Evolutionary conservation across 2,888 invertebrate genomes (phyloP).

Genomic region (Andrena bucephala): DNA sequence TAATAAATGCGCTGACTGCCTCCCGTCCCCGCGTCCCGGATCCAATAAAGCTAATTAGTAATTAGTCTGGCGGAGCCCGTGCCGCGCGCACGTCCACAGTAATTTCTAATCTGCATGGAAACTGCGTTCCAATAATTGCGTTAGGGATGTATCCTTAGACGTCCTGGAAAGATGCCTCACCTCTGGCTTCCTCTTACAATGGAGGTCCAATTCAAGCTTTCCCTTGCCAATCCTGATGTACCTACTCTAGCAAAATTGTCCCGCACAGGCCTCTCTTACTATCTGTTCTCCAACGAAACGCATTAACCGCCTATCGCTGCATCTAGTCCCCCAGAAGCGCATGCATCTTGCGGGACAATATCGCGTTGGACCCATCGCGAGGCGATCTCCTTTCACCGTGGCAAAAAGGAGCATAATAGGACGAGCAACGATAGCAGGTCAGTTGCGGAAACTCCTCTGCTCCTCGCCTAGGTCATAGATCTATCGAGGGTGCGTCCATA

Average conservation of each 20-base stretch:
- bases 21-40: background rate
- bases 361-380: slow-evolving; percentile 43
- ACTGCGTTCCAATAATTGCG: slow-evolving; percentile 19
- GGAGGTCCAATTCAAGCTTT: no score
- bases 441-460: slow-evolving; percentile 67
- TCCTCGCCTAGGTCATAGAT: slow-evolving; percentile 49
- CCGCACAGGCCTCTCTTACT: background rate
- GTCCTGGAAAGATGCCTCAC: no score
- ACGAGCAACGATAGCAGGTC: slow-evolving; percentile 68
- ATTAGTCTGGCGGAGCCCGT: slow-evolving; percentile 23
- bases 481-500: slow-evolving; percentile 47
- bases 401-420: slow-evolving; percentile 63
- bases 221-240: no score
- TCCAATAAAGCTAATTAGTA: slow-evolving; percentile 30
- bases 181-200: no score
- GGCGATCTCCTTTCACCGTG: slow-evolving; percentile 65
- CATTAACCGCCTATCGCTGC: background rate
- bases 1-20: slow-evolving; percentile 15
- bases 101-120: slow-evolving; percentile 27
- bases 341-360: slow-evolving; percentile 47
- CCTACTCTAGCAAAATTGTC: no score
- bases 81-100: slow-evolving; percentile 4
- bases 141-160: background rate
- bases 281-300: background rate
- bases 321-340: slow-evolving; percentile 31